These are phyloP conservation scores for Rosalia funebris DNA, from an alignment of 2,888 invertebrate genomes.

Conservation along the genomic window DNA sequence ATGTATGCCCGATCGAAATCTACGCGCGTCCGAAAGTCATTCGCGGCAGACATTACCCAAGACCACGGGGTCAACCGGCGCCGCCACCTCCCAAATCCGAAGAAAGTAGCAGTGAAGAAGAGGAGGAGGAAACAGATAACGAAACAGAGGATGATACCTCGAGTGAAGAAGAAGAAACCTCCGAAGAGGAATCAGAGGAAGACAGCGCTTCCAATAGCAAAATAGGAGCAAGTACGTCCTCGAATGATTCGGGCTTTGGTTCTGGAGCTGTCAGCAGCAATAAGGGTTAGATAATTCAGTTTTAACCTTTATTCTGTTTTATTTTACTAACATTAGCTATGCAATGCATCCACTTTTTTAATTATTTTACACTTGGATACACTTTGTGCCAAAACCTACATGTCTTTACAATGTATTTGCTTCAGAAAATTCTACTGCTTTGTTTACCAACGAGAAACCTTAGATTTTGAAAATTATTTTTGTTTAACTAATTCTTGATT, in stretches of 20 bases:
- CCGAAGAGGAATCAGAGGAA: constrained; percentile 45
- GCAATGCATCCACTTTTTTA: neutral
- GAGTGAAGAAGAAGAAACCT: constrained; percentile 48
- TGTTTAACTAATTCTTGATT: too few species aligned
- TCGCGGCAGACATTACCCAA: constrained; percentile 59
- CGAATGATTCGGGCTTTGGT: constrained; percentile 87
- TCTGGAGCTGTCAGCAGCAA: constrained; percentile 71
- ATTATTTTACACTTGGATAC: neutral
- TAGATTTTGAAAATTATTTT: too few species aligned
- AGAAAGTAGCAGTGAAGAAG: constrained; percentile 50
- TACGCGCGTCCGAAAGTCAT: constrained; percentile 62
- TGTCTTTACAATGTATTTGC: neutral
- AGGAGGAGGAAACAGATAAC: constrained; percentile 40
- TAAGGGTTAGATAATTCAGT: constrained; percentile 69
- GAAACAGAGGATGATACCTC: constrained; percentile 53
- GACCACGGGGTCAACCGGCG: constrained; percentile 49
- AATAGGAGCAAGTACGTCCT: constrained; percentile 76
- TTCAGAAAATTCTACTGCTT: neutral
- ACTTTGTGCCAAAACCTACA: neutral
- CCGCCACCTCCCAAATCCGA: constrained; percentile 31
- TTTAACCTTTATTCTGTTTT: constrained; percentile 41
- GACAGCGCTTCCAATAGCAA: constrained; percentile 56
- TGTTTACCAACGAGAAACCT: too few species aligned
- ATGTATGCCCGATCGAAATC: constrained; percentile 60
- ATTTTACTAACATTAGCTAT: constrained; percentile 15